Evolutionary conservation across 2,113 vertebrate genomes (phyloP).

Genomic region (Gobio gobio): DNA sequence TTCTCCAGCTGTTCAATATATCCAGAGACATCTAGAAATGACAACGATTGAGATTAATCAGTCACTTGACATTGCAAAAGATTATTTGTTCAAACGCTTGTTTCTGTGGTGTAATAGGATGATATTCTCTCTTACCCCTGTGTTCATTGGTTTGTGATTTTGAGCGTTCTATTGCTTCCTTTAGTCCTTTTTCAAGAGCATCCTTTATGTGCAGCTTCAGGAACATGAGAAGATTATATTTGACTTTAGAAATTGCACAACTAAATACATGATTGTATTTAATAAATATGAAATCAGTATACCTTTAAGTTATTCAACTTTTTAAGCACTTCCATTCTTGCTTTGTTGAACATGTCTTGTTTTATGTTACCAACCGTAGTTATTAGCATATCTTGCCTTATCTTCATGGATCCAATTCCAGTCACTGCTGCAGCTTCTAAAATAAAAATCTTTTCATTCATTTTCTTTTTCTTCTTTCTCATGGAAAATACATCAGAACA

Average conservation of each 20-base stretch:
- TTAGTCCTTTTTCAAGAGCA: background rate
- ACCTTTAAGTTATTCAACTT: background rate
- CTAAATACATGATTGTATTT: background rate
- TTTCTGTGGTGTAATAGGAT: background rate
- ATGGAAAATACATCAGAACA: too few relatives aligned
- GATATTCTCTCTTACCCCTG: background rate
- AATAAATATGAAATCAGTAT: background rate
- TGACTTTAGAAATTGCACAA: background rate
- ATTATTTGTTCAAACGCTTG: background rate
- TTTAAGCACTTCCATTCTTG: background rate
- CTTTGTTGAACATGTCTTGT: background rate
- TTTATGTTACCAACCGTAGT: background rate
- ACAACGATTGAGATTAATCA: too few relatives aligned
- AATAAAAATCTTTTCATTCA: too few relatives aligned
- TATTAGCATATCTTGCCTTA: background rate
- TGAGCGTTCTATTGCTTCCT: background rate
- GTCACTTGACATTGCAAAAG: background rate
- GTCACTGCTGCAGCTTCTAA: too few relatives aligned
- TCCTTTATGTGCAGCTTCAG: background rate
- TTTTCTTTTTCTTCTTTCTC: too few relatives aligned
- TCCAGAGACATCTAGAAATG: background rate
- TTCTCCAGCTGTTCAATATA: background rate
- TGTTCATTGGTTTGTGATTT: background rate
- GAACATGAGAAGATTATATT: background rate
- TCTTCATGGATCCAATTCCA: background rate